Evolutionary conservation across 2,797 vertebrate species (phyloP).

Genomic region (Macropus fuliginosus): DNA sequence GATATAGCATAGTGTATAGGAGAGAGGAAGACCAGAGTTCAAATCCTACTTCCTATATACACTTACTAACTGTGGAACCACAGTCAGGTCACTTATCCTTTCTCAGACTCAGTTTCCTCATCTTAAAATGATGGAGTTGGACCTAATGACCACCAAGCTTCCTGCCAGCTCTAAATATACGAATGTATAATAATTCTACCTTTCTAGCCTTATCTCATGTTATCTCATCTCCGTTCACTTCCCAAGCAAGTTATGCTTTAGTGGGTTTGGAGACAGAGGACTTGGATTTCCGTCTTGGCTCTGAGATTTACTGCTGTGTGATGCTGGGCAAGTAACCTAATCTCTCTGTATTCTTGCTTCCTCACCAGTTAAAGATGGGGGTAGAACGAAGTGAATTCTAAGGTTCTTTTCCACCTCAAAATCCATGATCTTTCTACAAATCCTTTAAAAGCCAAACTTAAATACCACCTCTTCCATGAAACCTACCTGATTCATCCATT

Average conservation of each 20-base stretch:
- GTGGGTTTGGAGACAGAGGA: neutral
- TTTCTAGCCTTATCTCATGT: neutral
- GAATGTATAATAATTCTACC: neutral
- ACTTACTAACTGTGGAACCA: neutral
- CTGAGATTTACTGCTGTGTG: neutral
- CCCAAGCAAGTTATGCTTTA: neutral
- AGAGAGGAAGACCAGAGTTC: neutral
- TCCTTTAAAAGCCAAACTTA: neutral
- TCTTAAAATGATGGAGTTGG: neutral
- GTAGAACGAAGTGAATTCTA: neutral
- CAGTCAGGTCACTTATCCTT: neutral
- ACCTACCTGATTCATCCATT: neutral
- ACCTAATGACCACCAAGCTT: neutral
- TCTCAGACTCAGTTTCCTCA: neutral
- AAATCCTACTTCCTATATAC: neutral
- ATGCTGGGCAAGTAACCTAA: neutral
- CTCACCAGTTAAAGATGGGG: neutral
- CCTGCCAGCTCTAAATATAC: neutral
- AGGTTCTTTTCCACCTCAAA: neutral
- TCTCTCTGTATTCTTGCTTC: neutral
- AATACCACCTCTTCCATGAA: neutral
- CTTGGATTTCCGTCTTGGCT: neutral
- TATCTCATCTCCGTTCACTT: neutral
- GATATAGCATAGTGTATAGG: neutral
- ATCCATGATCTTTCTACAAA: neutral